Base-by-base conservation (phyloP, 2,888 invertebrate genomes). In the Didymodactylos carnosus region DNA sequence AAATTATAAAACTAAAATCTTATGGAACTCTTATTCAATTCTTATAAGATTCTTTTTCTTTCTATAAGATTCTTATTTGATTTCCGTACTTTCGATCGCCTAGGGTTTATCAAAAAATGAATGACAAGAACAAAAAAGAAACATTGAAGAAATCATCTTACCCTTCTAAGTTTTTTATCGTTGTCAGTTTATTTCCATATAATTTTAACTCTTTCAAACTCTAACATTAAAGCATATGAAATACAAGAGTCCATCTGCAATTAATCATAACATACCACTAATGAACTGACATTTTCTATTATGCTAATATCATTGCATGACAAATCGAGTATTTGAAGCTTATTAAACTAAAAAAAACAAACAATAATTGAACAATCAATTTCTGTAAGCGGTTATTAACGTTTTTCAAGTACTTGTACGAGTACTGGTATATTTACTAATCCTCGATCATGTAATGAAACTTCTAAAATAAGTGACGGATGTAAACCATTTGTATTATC, bases 281-380 rank as follows among this genome's bases (percentile, higher is more conserved):
- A 6, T 35, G 29, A 10, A 35, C 35, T 29, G 29, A 62, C 29
- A 35, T 62, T 62, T 27, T 62, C 62, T 11, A 97, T 92, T 75
- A 88, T 86, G 76, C 86, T 87, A 19, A 95, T 84, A 77, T 87
- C 87, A 83, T 84, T 84, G 53, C 78, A 77, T 39, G 80, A 79
- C 40, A 84, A 77, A 75, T 80, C 80, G 35, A 86, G 74, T 19
- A 82, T 84, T 77, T 84, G 81, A 35, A 87, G 80, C 73, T 82
- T 80, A 72, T 78, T 79, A 73, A 86, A 80, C 41, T 80, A 62
- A 35, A 14, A 27, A 51, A 51, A 27, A 2, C 29, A 19, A 1
- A 35, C 16, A 11, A 2, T 7, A 35, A 49, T 49, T 23, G 13
- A 43, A n/a, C n/a, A n/a, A n/a, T n/a, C n/a, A n/a, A n/a, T n/a